A percentile compares a stretch with the other conserved stretches of the same genome.
Conservation (phyloP, 2,113 vertebrate genomes). For the Pseudorhombus dupliciocellatus region DNA sequence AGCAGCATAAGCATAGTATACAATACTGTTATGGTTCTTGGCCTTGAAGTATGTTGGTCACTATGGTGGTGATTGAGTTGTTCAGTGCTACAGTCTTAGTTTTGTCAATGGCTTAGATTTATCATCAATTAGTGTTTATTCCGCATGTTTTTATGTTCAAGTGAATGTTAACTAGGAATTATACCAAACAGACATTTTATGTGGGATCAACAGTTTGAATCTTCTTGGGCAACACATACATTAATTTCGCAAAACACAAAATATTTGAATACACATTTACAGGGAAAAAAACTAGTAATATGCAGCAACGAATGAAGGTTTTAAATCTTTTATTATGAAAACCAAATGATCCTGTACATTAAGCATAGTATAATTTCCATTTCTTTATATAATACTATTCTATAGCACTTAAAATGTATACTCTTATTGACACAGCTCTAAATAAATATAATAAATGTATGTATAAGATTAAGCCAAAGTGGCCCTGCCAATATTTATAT, state of each 20-base stretch:
- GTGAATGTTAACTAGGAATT: background rate
- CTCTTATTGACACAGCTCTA: slow-evolving; percentile 71
- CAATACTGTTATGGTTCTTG: background rate
- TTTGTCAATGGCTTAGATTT: background rate
- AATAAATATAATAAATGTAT: slow-evolving; percentile 78
- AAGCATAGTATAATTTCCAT: slow-evolving; percentile 69
- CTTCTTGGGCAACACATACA: background rate
- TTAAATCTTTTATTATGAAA: slow-evolving; percentile 77
- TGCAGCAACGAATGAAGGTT: slow-evolving; percentile 26
- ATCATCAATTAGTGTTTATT: background rate
- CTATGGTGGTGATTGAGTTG: background rate
- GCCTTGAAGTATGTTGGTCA: background rate
- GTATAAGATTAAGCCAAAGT: slow-evolving; percentile 72
- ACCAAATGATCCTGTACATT: slow-evolving; percentile 74
- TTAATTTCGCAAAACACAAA: background rate
- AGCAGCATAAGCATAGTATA: background rate
- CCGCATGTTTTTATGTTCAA: background rate
- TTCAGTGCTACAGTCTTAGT: background rate
- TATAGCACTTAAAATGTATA: slow-evolving; percentile 71
- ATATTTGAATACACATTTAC: background rate
- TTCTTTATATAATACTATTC: slow-evolving; percentile 71
- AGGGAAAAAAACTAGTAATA: slow-evolving; percentile 8
- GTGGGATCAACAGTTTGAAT: background rate
- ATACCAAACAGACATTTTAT: background rate
- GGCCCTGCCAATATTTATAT: slow-evolving; percentile 80